Base-by-base conservation (phyloP, 2,797 vertebrate genomes). In the Protosalanx chinensis region DNA sequence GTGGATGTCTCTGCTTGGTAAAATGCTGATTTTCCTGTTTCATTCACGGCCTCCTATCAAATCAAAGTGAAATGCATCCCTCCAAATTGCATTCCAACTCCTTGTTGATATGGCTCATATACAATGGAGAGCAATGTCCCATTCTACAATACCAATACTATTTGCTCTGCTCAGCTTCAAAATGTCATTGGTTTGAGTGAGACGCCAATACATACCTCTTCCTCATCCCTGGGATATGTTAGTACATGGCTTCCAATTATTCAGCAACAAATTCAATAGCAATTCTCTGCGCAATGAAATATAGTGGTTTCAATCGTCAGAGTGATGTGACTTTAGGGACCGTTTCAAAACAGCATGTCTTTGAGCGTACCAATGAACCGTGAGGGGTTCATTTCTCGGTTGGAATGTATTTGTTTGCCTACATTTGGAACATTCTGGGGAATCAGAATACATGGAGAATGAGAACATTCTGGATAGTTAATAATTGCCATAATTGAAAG, bases 221-320 rank as follows among this genome's bases (percentile, higher is more conserved):
- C 82, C 84, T 83, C 77, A 78, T 86, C 73, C 83, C 51, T 29
- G 72, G 77, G 56, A 84, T 78, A 76, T 79, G 71, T 85, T 81
- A 81, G 85, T 86, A 89, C 88, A 87, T 84, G 77, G 78, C 84
- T 77, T 84, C 88, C 90, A 91, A 90, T 91, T 90, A 92, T 90
- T 89, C 88, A 90, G 88, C 86, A 85, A 86, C 86, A 87, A 90
- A 92, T 90, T 90, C 90, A 92, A 92, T 91, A 92, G 89, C 90
- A 88, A 91, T 90, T 91, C 91, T 90, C 87, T 88, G 87, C 88
- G 90, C 89, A 88, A 91, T 91, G 89, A 91, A 90, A 90, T 57
- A 46, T 89, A 89, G 90, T 87, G 89, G 89, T 89, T 90, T 89
- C 90, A 90, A 89, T 90, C 90, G 86, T 82, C 72, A 49, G 88